Evolutionary conservation across 2,113 vertebrate genomes (phyloP).

Genomic region (Silurus glanis): DNA sequence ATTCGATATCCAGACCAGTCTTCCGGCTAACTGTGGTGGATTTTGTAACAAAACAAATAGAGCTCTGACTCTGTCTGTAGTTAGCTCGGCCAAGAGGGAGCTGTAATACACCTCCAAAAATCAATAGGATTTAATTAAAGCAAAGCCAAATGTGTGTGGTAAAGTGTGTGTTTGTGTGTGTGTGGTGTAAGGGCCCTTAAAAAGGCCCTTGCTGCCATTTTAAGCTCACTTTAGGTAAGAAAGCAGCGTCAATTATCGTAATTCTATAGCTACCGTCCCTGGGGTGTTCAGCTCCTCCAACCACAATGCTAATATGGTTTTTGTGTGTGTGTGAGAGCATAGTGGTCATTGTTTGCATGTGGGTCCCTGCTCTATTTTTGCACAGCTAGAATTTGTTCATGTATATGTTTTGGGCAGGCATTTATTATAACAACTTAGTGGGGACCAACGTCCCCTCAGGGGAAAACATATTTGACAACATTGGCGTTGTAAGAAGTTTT

Average conservation of each 20-base stretch:
- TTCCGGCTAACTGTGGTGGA: neutral
- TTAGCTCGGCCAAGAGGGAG: constrained; percentile 54
- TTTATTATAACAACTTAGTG: neutral
- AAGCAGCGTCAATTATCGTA: constrained; percentile 70
- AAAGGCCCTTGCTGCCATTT: constrained; percentile 71
- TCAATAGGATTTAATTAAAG: constrained; percentile 76
- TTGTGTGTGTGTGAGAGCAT: neutral
- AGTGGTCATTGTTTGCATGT: neutral
- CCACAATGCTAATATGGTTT: constrained; percentile 49
- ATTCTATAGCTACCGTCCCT: constrained; percentile 72
- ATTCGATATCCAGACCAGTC: neutral
- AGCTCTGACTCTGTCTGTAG: neutral
- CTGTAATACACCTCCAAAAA: constrained; percentile 66
- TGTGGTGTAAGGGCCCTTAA: constrained; percentile 59
- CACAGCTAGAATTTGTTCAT: neutral
- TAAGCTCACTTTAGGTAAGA: constrained; percentile 70
- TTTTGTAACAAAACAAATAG: constrained; percentile 33
- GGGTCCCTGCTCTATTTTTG: neutral
- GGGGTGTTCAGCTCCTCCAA: constrained; percentile 59
- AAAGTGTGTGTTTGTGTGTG: constrained; percentile 62
- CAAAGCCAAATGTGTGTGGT: constrained; percentile 57
- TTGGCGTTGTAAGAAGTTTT: neutral
- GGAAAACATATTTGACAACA: neutral
- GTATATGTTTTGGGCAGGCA: neutral
- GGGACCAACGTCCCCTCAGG: neutral